Conservation (phyloP, 2,797 vertebrate species). For the Enteromius radiatus region DNA sequence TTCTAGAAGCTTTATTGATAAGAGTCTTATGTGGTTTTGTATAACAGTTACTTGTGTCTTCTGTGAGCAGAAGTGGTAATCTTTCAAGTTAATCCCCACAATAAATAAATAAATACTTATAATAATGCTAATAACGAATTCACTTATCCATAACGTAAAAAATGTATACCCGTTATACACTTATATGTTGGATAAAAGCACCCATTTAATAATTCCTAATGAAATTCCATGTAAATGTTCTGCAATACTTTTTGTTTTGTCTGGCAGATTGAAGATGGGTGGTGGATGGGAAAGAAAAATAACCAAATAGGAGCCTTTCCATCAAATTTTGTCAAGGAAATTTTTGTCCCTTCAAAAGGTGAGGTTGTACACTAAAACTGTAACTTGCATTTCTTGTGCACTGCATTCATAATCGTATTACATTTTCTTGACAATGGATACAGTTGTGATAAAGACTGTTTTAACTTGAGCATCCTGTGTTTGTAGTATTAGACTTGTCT, state of each 20-base stretch:
- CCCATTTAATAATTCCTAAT: neutral
- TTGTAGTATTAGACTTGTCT: neutral
- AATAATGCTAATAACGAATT: neutral
- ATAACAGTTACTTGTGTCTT: neutral
- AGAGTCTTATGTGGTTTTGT: neutral
- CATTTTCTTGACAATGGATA: neutral
- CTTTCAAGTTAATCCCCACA: neutral
- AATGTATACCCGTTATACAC: neutral
- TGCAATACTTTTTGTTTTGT: neutral
- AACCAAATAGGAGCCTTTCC: slow-evolving; percentile 86
- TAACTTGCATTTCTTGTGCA: neutral
- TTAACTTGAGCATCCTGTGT: neutral
- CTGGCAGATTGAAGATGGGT: slow-evolving; percentile 90
- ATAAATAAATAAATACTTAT: neutral
- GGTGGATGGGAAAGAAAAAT: slow-evolving; percentile 88
- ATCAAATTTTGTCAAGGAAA: slow-evolving; percentile 89
- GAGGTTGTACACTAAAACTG: neutral
- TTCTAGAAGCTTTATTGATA: neutral
- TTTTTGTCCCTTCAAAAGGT: slow-evolving; percentile 67
- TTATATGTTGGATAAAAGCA: neutral
- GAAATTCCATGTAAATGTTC: neutral
- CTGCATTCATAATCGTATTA: neutral
- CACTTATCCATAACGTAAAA: neutral
- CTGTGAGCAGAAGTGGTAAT: neutral
- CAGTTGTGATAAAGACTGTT: neutral